Conservation (phyloP, 2,113 vertebrate genomes). For the Arvicanthis niloticus region DNA sequence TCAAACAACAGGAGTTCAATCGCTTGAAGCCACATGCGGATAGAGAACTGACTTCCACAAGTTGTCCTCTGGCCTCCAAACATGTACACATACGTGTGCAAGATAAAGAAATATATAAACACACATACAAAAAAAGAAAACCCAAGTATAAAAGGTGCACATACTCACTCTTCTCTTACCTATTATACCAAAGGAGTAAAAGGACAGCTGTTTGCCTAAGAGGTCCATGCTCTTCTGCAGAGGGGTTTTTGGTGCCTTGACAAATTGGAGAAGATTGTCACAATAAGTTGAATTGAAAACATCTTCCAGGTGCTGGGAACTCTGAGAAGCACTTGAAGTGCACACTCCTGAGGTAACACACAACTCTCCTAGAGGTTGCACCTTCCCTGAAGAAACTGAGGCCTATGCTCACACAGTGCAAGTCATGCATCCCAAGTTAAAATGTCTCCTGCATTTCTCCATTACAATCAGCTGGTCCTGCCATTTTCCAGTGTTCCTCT, state of each 20-base stretch:
- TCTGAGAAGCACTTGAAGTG: not conserved
- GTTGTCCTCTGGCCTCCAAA: not conserved
- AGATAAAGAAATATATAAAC: not conserved
- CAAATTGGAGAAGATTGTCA: constrained; percentile 62
- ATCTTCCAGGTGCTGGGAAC: not conserved
- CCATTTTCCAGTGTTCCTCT: not conserved
- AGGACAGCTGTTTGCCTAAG: constrained; percentile 97
- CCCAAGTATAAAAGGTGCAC: constrained; percentile 28
- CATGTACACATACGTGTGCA: not conserved
- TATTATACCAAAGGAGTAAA: constrained; percentile 99
- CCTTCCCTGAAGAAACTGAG: not conserved
- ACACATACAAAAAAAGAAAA: not conserved
- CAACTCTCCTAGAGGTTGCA: not conserved
- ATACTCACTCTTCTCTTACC: constrained; percentile 88
- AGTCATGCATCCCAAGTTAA: not conserved
- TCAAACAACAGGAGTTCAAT: not conserved
- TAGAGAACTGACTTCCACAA: not conserved
- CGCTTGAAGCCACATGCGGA: not conserved
- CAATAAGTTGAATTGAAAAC: not conserved
- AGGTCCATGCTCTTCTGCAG: constrained; percentile 99
- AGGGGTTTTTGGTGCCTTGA: constrained; percentile 97
- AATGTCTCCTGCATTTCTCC: not conserved
- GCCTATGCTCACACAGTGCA: not conserved
- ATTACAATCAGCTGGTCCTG: not conserved
- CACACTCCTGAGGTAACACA: not conserved